Conservation (phyloP, 2,113 vertebrate species). For the Tachuris rubrigastra region DNA sequence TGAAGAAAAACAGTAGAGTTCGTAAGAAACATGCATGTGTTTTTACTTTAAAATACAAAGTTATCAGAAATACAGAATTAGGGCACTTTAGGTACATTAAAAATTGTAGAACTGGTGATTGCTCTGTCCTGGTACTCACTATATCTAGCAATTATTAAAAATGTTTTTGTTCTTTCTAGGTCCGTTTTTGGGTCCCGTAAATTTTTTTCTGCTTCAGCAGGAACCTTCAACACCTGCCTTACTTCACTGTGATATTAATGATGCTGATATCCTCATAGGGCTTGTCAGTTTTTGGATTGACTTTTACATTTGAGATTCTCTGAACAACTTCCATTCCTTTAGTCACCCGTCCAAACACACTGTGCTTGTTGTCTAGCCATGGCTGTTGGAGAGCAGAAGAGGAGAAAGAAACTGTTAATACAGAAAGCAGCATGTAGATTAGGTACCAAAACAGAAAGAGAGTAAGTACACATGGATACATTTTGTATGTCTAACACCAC, state of each 20-base stretch:
- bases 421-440: background rate
- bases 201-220: background rate
- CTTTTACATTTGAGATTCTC: constrained; percentile 95
- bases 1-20: background rate
- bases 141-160: background rate
- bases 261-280: constrained; percentile 98
- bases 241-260: constrained; percentile 97
- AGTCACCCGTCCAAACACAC: constrained; percentile 91
- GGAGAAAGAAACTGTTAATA: background rate
- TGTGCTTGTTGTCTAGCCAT: constrained; percentile 99
- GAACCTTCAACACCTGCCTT: constrained; percentile 6
- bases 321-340: constrained; percentile 99
- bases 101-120: background rate
- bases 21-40: background rate
- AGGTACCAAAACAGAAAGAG: background rate
- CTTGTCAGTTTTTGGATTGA: constrained; percentile 98
- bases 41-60: constrained; percentile 49
- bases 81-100: constrained; percentile 42
- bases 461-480: background rate
- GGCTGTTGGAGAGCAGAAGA: constrained; percentile 75
- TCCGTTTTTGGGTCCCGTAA: background rate
- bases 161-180: background rate
- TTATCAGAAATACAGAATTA: constrained; percentile 54
- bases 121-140: background rate
- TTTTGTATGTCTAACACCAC: background rate